Conservation (phyloP, 2,113 vertebrate species). For the Crotalus tigris region DNA sequence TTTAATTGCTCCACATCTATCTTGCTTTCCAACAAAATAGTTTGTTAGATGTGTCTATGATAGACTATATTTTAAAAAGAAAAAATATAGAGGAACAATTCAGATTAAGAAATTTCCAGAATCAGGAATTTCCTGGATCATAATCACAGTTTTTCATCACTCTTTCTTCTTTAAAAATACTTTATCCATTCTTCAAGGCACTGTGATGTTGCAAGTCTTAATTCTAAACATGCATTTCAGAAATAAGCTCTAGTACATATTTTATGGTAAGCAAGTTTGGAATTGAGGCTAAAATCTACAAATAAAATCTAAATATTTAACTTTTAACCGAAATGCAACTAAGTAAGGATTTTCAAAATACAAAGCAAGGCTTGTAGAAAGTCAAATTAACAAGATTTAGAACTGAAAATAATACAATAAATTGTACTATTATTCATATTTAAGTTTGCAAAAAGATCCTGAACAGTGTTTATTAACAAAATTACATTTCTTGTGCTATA, state of each 20-base stretch:
- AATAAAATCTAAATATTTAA: not conserved
- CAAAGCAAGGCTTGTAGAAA: slow-evolving; percentile 32
- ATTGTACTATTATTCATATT: slow-evolving; percentile 39
- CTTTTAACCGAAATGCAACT: not conserved
- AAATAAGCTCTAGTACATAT: not conserved
- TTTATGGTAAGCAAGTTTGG: not conserved
- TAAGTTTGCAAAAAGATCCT: slow-evolving; percentile 54
- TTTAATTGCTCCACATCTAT: slow-evolving; percentile 5
- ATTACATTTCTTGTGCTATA: slow-evolving; percentile 47
- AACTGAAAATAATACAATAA: slow-evolving; percentile 48
- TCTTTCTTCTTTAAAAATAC: not conserved
- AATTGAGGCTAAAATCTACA: not conserved
- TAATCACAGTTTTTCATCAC: slow-evolving; percentile 8
- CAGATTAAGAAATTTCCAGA: slow-evolving; percentile 19
- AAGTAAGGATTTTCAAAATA: slow-evolving; percentile 4
- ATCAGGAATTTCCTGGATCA: slow-evolving; percentile 32
- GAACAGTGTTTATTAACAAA: slow-evolving; percentile 52
- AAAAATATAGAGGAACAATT: slow-evolving; percentile 36
- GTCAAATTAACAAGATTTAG: slow-evolving; percentile 50
- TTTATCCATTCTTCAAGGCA: slow-evolving; percentile 16
- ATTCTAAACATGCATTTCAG: not conserved
- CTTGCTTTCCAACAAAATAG: slow-evolving; percentile 23
- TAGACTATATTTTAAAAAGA: slow-evolving; percentile 33
- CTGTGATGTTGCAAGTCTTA: slow-evolving; percentile 4
- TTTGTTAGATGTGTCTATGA: slow-evolving; percentile 28